A percentile compares a stretch with the other conserved stretches of the same genome.
These are phyloP conservation scores for Lerista edwardsae DNA, from an alignment of 2,797 vertebrate genomes.

Conservation along the genomic window DNA sequence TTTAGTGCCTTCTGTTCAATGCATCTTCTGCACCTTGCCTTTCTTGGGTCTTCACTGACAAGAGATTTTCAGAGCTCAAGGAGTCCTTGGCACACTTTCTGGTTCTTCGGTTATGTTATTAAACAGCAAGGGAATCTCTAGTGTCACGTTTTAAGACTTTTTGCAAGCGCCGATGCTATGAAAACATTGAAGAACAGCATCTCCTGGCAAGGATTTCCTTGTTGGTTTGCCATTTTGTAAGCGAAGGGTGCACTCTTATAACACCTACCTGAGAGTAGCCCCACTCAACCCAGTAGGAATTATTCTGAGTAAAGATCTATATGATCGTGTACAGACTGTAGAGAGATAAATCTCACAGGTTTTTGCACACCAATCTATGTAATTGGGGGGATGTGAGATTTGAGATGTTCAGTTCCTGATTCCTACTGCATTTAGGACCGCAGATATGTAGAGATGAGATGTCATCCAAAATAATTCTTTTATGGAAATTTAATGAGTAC, in stretches of 20 bases:
- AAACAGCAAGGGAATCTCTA: neutral
- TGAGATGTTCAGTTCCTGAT: neutral
- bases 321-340: too few relatives aligned
- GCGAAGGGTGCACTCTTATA: too few relatives aligned
- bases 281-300: too few relatives aligned
- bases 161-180: fast-evolving
- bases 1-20: neutral
- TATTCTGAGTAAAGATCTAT: too few relatives aligned
- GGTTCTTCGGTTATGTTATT: neutral
- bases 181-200: fast-evolving
- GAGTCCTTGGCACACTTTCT: neutral
- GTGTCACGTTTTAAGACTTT: fast-evolving
- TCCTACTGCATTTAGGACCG: neutral
- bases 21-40: neutral
- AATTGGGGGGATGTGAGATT: neutral
- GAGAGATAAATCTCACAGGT: fast-evolving
- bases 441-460: neutral
- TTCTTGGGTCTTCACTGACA: neutral
- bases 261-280: too few relatives aligned
- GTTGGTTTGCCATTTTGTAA: fast-evolving
- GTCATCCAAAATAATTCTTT: neutral
- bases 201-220: neutral
- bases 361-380: neutral
- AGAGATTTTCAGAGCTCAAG: fast-evolving
- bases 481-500: neutral